phyloP scores from a whole-genome alignment of 1,140 invertebrate genomes.

The Drosophila kikkawai region DNA sequence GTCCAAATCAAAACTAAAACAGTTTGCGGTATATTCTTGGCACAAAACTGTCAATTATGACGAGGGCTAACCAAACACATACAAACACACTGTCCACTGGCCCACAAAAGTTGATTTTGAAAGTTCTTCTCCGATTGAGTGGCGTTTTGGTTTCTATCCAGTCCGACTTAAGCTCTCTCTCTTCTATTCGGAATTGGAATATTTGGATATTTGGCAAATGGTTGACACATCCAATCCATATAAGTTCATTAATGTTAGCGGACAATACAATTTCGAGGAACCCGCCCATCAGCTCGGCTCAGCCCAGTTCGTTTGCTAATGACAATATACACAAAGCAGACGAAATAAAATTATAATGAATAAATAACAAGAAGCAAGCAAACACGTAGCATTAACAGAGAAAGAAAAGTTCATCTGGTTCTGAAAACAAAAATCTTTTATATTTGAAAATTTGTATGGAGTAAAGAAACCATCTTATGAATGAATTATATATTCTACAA shows the following conservation, averaged over 20 bases:
- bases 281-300: conserved; percentile 21
- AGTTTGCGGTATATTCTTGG: conserved; percentile 79
- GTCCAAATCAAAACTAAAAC: conserved; percentile 70
- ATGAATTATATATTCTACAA: neutral
- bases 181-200: neutral
- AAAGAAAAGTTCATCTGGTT: neutral
- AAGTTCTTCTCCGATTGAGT: conserved; percentile 36
- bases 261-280: conserved; percentile 59
- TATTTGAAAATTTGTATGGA: too few species aligned
- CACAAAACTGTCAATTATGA: conserved; percentile 81
- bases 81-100: conserved; percentile 19
- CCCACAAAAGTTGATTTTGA: conserved; percentile 40
- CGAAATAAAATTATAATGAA: conserved; percentile 82
- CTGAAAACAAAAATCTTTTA: neutral
- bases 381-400: conserved; percentile 8
- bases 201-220: conserved; percentile 12
- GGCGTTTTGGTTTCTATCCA: conserved; percentile 12
- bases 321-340: conserved; percentile 28
- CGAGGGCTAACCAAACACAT: conserved; percentile 47
- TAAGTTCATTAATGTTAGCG: conserved; percentile 78
- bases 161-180: conserved; percentile 2
- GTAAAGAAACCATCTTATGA: too few species aligned
- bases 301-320: conserved; percentile 40
- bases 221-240: conserved; percentile 74
- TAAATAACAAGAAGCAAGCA: conserved; percentile 70